Conservation (phyloP, 2,113 vertebrate genomes). For the Cyrtonyx montezumae region DNA sequence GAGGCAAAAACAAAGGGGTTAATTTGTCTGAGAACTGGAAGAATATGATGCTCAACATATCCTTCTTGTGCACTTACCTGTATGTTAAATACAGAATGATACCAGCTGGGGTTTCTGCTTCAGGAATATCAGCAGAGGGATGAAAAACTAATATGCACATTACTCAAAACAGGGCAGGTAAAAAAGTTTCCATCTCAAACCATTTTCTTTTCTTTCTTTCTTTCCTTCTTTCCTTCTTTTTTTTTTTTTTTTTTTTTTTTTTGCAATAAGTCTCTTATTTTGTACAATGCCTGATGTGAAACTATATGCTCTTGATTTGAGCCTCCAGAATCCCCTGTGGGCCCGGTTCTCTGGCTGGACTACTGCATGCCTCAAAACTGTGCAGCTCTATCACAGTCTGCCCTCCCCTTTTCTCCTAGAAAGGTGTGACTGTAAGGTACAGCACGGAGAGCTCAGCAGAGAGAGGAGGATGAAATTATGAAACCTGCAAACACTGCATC, state of each 20-base stretch:
- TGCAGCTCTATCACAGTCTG: not conserved
- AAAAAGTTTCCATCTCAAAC: not conserved
- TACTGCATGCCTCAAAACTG: not conserved
- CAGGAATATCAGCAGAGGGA: not conserved
- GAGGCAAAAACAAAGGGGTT: not conserved
- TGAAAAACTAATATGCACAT: not conserved
- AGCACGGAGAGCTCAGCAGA: not conserved
- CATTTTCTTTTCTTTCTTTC: not conserved
- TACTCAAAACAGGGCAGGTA: not conserved
- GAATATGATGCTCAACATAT: not conserved
- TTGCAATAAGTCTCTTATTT: not conserved
- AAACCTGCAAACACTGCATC: not conserved
- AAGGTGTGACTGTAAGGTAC: not conserved
- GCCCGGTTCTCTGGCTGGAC: not conserved
- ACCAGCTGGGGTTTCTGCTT: not conserved
- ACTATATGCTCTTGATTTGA: not conserved
- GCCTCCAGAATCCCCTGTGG: not conserved
- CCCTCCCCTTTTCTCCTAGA: not conserved
- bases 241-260: not conserved
- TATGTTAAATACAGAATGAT: not conserved
- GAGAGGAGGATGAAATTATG: not conserved
- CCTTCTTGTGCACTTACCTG: not conserved
- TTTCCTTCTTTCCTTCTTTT: too few relatives aligned
- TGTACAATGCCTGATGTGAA: not conserved
- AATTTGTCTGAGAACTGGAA: not conserved